These are phyloP conservation scores for Cisticola juncidis DNA, from an alignment of 2,113 vertebrate species.

Conservation along the genomic window DNA sequence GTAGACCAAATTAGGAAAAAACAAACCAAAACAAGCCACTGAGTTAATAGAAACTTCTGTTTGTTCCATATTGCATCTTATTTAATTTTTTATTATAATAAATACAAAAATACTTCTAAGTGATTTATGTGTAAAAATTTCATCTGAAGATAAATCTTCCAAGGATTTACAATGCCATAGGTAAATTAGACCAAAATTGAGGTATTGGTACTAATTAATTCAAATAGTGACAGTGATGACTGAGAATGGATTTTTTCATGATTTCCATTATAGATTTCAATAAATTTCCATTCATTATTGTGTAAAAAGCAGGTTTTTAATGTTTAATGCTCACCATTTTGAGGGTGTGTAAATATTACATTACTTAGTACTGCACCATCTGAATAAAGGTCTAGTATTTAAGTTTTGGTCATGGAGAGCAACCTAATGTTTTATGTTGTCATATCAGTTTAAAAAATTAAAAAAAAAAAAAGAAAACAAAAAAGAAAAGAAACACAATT, in stretches of 20 bases:
- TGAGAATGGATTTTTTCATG: not conserved
- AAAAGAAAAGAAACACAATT: not conserved
- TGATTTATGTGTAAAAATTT: not conserved
- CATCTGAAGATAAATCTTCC: not conserved
- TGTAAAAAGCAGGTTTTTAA: not conserved
- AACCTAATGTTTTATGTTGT: not conserved
- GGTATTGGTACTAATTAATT: not conserved
- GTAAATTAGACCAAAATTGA: not conserved
- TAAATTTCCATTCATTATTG: not conserved
- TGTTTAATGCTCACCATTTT: not conserved
- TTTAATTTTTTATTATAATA: not conserved
- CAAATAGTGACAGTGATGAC: not conserved
- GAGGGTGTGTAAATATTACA: not conserved
- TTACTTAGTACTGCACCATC: not conserved
- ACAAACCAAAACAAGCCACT: rapidly evolving
- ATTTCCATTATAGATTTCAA: not conserved
- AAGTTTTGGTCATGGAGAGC: not conserved
- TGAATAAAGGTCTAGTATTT: not conserved
- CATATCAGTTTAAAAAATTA: not conserved
- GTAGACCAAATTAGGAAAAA: not conserved
- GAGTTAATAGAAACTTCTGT: not conserved
- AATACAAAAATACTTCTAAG: not conserved
- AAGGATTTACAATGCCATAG: not conserved
- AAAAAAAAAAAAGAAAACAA: not conserved
- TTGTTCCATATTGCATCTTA: not conserved